Percentiles rank a stretch among this genome's conserved stretches.
Conservation (phyloP, 2,888 invertebrate species). For the Lampropteryx suffumata region DNA sequence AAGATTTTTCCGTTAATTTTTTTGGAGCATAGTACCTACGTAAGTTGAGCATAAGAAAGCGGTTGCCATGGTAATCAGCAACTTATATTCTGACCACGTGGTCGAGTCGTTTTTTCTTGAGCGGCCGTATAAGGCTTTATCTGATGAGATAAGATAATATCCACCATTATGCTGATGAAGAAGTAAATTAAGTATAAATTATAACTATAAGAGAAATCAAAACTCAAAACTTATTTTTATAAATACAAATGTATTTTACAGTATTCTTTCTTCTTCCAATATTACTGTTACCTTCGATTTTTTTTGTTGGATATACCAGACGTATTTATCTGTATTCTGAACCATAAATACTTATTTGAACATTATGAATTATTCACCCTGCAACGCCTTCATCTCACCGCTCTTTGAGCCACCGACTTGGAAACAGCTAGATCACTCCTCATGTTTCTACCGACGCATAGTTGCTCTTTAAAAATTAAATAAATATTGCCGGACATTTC, state of each 20-base stretch:
- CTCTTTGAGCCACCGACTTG: slow-evolving; percentile 51
- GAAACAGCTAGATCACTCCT: slow-evolving; percentile 5
- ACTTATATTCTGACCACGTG: slow-evolving; percentile 14
- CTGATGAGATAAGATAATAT: slow-evolving; percentile 6
- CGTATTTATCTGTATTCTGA: slow-evolving; percentile 32
- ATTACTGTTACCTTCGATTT: too few species aligned
- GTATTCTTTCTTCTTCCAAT: too few species aligned
- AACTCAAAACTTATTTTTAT: too few species aligned
- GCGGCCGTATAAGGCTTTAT: slow-evolving; percentile 6
- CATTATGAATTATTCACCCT: slow-evolving; percentile 65
- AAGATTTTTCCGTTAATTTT: too few species aligned
- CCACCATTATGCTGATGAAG: slow-evolving; percentile 27
- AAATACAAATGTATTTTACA: too few species aligned
- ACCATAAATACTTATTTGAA: slow-evolving; percentile 52
- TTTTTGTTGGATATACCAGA: too few species aligned
- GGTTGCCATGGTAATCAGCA: neutral
- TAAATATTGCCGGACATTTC: too few species aligned
- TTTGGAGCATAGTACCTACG: too few species aligned
- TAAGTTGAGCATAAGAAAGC: too few species aligned
- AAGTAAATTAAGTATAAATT: neutral
- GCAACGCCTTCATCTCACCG: slow-evolving; percentile 74
- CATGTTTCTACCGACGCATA: neutral
- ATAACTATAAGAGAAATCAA: too few species aligned
- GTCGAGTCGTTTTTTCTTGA: slow-evolving; percentile 3
- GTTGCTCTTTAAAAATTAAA: too few species aligned